A percentile compares a stretch with the other conserved stretches of the same genome.
Evolutionary conservation across 2,797 vertebrate genomes (phyloP).

Genomic region (Takifugu rubripes): DNA sequence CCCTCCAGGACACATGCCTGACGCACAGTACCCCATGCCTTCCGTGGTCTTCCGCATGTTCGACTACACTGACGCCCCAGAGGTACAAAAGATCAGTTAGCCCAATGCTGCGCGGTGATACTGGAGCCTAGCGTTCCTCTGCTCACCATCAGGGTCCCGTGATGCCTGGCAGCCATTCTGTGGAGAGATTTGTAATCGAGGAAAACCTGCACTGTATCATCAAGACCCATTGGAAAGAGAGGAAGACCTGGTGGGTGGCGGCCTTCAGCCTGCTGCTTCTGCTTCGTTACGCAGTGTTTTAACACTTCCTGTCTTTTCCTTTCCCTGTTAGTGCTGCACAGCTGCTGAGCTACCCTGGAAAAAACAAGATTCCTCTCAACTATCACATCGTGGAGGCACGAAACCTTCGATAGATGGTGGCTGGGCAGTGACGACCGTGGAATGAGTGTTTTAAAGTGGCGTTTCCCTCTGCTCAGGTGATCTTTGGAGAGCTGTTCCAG

Average conservation of each 20-base stretch:
- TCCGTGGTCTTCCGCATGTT: constrained; percentile 98
- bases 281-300: background rate
- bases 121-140: background rate
- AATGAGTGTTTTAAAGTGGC: background rate
- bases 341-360: constrained; percentile 94
- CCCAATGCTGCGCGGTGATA: too few species aligned
- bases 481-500: constrained; percentile 93
- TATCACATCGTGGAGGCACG: constrained; percentile 98
- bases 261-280: background rate
- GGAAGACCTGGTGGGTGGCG: constrained; percentile 88
- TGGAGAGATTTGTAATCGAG: constrained; percentile 95
- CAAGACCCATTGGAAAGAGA: constrained; percentile 95
- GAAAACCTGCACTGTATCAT: constrained; percentile 97
- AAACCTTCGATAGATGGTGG: fast-evolving
- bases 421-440: too few species aligned
- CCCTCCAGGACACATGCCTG: constrained; percentile 90
- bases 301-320: background rate
- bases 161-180: constrained; percentile 98
- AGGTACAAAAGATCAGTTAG: constrained; percentile 70
- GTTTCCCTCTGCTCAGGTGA: constrained; percentile 76
- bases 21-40: constrained; percentile 91
- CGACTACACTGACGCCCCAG: constrained; percentile 97
- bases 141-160: constrained; percentile 84
- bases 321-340: constrained; percentile 63
- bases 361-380: constrained; percentile 97